A percentile compares a stretch with the other conserved stretches of the same genome.
Conservation (phyloP, 2,797 vertebrate species). For the Pipistrellus nathusii region DNA sequence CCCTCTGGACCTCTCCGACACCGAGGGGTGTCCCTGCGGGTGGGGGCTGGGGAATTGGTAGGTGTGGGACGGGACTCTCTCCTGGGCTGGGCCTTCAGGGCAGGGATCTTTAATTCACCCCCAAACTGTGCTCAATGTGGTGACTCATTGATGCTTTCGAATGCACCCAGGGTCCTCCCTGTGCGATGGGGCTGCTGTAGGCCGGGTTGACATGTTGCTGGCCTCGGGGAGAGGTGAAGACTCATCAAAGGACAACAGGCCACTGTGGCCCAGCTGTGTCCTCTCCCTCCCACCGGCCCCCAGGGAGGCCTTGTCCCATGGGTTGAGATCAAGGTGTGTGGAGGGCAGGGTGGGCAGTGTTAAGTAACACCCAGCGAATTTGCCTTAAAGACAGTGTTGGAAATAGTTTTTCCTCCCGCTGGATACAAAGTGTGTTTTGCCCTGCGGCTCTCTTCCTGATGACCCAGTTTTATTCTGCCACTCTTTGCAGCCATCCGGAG, state of each 20-base stretch:
- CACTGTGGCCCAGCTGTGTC: not conserved
- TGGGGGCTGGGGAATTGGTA: not conserved
- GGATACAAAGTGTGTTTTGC: not conserved
- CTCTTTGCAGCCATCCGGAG: constrained; percentile 8
- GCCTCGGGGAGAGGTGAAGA: not conserved
- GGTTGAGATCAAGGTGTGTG: not conserved
- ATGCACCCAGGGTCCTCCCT: not conserved
- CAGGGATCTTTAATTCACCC: not conserved
- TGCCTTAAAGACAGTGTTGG: not conserved
- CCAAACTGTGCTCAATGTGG: not conserved
- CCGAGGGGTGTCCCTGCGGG: not conserved
- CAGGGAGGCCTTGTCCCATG: not conserved
- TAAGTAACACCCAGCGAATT: not conserved
- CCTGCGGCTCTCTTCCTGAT: not conserved
- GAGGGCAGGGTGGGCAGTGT: not conserved
- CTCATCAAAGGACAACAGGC: not conserved
- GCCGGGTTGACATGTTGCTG: not conserved
- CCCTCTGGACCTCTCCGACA: not conserved
- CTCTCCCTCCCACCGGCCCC: not conserved
- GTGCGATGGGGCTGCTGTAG: not conserved
- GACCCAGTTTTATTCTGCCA: not conserved
- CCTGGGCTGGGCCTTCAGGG: not conserved
- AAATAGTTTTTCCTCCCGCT: not conserved
- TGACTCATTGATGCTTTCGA: not conserved
- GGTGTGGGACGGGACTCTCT: not conserved